Percentiles rank a stretch among this genome's conserved stretches.
Evolutionary conservation across 2,113 vertebrate genomes (phyloP).

Genomic region (Cyprinus carpio): DNA sequence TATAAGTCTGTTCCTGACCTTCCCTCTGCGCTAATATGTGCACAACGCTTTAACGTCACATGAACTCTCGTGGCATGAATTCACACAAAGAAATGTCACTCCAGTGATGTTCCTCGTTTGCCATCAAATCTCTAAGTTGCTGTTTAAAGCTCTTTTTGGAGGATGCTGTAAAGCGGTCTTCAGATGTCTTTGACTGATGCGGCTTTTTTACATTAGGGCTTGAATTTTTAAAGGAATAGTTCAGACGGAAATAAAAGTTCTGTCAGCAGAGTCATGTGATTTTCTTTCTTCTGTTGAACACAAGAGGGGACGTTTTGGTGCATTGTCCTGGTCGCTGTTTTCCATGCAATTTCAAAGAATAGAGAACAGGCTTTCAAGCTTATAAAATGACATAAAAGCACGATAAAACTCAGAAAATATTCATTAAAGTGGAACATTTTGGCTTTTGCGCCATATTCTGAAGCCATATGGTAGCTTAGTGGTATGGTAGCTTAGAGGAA

Average conservation of each 20-base stretch:
- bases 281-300: background rate
- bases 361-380: background rate
- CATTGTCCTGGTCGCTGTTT: background rate
- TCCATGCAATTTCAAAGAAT: background rate
- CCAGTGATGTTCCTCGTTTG: background rate
- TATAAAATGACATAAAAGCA: background rate
- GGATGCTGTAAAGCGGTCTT: background rate
- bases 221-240: background rate
- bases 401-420: background rate
- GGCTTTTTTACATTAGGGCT: background rate
- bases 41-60: background rate
- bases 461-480: background rate
- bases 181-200: background rate
- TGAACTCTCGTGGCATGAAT: background rate
- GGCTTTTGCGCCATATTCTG: background rate
- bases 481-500: background rate
- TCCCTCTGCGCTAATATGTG: background rate
- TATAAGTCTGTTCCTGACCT: slow-evolving; percentile 52
- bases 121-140: background rate
- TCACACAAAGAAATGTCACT: slow-evolving; percentile 6
- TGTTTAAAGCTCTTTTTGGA: background rate
- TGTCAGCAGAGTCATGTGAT: background rate
- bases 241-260: background rate
- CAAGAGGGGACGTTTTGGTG: background rate
- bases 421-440: background rate